Evolutionary conservation across 1,140 invertebrate genomes (phyloP).

Genomic region (Paraescarpia echinospica): DNA sequence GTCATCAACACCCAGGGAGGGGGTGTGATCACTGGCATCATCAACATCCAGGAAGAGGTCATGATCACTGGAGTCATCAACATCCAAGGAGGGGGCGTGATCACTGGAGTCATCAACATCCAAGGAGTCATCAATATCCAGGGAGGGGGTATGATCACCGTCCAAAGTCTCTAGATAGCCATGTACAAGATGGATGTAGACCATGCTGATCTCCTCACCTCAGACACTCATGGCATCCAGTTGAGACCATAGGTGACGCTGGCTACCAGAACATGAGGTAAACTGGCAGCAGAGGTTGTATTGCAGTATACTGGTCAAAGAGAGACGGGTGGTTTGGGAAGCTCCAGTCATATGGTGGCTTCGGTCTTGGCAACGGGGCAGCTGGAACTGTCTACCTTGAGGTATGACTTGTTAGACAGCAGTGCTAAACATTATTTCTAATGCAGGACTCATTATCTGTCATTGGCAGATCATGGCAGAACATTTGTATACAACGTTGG

Average conservation of each 20-base stretch:
- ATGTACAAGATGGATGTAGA: conserved; percentile 39
- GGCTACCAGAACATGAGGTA: conserved; percentile 20
- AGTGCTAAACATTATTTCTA: neutral
- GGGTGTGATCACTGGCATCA: no score
- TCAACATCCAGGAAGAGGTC: no score
- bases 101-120: conserved; percentile 20
- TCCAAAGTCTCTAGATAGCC: conserved; percentile 33
- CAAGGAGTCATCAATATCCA: no score
- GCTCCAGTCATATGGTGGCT: conserved; percentile 37
- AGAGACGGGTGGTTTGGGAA: conserved; percentile 38
- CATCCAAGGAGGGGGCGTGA: no score
- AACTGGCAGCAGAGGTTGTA: conserved; percentile 39
- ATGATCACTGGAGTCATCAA: no score
- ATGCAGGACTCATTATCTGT: no score
- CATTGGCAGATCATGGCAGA: no score
- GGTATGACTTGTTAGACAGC: no score
- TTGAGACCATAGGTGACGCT: neutral
- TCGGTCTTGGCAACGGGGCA: conserved; percentile 31
- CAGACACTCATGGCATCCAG: conserved; percentile 35
- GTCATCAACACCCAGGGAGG: no score
- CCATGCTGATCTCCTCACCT: conserved; percentile 31
- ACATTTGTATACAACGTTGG: no score
- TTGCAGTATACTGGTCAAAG: conserved; percentile 38
- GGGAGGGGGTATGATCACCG: conserved; percentile 36
- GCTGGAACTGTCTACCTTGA: conserved; percentile 43